A percentile compares a stretch with the other conserved stretches of the same genome.
Conservation (phyloP, 2,797 vertebrate genomes). For the Mycteria americana region DNA sequence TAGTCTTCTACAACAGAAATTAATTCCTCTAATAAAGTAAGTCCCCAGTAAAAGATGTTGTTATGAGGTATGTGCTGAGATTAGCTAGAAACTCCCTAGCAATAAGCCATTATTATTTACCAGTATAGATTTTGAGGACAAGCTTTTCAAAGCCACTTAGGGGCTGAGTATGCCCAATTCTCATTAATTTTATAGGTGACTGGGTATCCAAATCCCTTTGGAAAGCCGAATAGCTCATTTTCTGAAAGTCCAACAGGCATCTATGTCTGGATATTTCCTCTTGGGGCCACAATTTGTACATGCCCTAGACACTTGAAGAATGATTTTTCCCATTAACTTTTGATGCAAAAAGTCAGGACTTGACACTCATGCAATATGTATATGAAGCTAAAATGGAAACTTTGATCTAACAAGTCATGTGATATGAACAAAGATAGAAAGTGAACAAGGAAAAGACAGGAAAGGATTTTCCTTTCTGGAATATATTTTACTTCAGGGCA, state of each 20-base stretch:
- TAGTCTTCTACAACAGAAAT: background rate
- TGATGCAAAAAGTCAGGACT: slow-evolving; percentile 12
- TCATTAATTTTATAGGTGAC: slow-evolving; percentile 59
- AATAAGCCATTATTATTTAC: slow-evolving; percentile 28
- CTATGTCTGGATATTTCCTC: background rate
- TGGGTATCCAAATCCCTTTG: slow-evolving; percentile 4
- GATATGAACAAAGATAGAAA: background rate
- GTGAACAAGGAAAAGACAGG: background rate
- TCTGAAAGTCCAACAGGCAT: background rate
- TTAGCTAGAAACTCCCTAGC: background rate
- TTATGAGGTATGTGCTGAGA: background rate
- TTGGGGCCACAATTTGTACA: background rate
- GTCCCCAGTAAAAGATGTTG: background rate
- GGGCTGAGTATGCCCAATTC: slow-evolving; percentile 14
- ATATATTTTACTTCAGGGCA: background rate
- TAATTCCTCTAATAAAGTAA: background rate
- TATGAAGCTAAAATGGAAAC: slow-evolving; percentile 50
- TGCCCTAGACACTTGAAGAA: background rate
- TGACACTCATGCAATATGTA: slow-evolving; percentile 48
- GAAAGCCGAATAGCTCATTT: slow-evolving; percentile 26
- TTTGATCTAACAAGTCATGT: background rate
- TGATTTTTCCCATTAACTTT: slow-evolving; percentile 41
- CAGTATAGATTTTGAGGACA: background rate
- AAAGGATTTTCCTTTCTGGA: background rate
- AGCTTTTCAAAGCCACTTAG: slow-evolving; percentile 43